Base-by-base conservation (phyloP, 2,888 invertebrate genomes). In the Scaptomyza tumidula region DNA sequence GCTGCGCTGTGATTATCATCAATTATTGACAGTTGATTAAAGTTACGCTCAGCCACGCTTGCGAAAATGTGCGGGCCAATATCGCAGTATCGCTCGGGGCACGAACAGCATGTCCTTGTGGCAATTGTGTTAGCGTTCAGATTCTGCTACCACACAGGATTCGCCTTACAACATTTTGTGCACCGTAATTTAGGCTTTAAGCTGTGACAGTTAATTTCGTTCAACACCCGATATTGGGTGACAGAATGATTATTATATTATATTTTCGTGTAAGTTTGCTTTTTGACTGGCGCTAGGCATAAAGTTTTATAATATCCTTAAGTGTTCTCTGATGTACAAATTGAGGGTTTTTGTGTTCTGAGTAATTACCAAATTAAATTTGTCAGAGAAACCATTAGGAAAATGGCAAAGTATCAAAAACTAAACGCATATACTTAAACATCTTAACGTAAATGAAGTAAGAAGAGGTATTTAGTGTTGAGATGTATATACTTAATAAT, bases 1-100 rank as follows among this genome's bases (percentile, higher is more conserved):
- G 57, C 58, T 53, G 64, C 62, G 79, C 71, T 70, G 71, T 81
- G 80, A 81, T 81, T 78, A 80, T 76, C 82, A 76, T 79, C 76
- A 80, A 80, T 82, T 80, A 81, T 76, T 80, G 71, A 81, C 82
- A 81, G 79, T 80, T 81, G 80, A 80, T 81, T 81, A 78, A 81
- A 78, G 79, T 78, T 78, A 78, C 66, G 70, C 67, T 78, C 43
- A 66, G 63, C 58, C 73, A 74, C 68, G 77, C 43, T 58, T 50
- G 50, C 19, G n/a, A 11, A 16, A 27, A 37, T 37, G 48, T 62
- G 55, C 50, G 39, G 33, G 11, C 46, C 11, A n/a, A n/a, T 35
- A 29, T 44, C n/a, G 33, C 33, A n/a, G 19, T 35, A 29, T 44
- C n/a, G 33, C 33, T 10, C 2, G 41, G 44, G 14, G 16, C 57